phyloP scores from a whole-genome alignment of 2,888 invertebrate species.

The Plagodis pulveraria region DNA sequence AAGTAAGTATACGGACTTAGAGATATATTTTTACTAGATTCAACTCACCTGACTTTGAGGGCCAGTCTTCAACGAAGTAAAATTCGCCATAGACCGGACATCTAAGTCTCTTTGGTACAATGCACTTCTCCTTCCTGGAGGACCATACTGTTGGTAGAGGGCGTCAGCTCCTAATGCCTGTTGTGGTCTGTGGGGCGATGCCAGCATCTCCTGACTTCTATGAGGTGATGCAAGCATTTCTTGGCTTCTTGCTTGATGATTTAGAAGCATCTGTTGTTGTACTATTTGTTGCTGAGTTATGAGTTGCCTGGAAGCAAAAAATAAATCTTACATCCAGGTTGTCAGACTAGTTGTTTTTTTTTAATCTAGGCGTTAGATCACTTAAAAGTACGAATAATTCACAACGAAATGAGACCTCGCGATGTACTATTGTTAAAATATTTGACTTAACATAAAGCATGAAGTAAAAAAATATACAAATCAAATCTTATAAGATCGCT shows the following conservation, averaged over 20 bases:
- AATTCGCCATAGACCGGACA: slow-evolving; percentile 75
- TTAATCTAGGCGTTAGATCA: too few relatives aligned
- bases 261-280: slow-evolving; percentile 79
- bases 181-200: slow-evolving; percentile 63
- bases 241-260: slow-evolving; percentile 83
- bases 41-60: slow-evolving; percentile 67
- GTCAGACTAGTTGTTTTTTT: too few relatives aligned
- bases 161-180: slow-evolving; percentile 78
- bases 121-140: slow-evolving; percentile 73
- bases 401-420: too few relatives aligned
- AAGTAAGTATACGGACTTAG: neutral
- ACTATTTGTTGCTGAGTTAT: slow-evolving; percentile 80
- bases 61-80: slow-evolving; percentile 74
- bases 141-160: slow-evolving; percentile 78
- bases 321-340: too few relatives aligned
- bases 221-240: slow-evolving; percentile 81
- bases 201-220: slow-evolving; percentile 85
- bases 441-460: too few relatives aligned
- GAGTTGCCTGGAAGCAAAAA: slow-evolving; percentile 58
- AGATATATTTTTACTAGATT: neutral
- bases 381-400: too few relatives aligned
- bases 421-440: too few relatives aligned
- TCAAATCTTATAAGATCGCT: too few relatives aligned
- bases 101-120: slow-evolving; percentile 77
- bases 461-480: too few relatives aligned